phyloP scores from a whole-genome alignment of 2,113 vertebrate genomes.

The Boleophthalmus pectinirostris region DNA sequence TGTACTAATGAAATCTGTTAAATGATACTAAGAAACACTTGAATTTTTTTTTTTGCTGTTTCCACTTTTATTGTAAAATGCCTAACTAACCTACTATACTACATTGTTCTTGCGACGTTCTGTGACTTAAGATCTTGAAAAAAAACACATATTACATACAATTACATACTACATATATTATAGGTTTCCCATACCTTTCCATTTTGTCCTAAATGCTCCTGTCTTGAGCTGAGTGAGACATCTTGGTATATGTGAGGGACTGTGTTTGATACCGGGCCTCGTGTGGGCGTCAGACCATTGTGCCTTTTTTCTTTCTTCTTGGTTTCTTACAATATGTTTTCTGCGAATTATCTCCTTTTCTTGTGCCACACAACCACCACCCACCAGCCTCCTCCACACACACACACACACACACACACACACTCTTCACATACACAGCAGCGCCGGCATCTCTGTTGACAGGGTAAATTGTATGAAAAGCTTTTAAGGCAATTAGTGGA shows the following conservation, averaged over 20 bases:
- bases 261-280: slow-evolving; percentile 42
- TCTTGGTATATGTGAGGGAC: slow-evolving; percentile 45
- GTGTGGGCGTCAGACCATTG: slow-evolving; percentile 65
- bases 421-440: slow-evolving; percentile 32
- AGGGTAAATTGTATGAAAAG: slow-evolving; percentile 79
- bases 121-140: background rate
- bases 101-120: background rate
- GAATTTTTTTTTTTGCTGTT: too few species aligned
- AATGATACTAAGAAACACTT: too few species aligned
- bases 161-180: background rate
- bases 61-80: background rate
- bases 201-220: slow-evolving; percentile 45
- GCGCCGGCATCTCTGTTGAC: slow-evolving; percentile 74
- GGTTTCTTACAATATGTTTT: slow-evolving; percentile 70
- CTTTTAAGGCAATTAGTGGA: slow-evolving; percentile 82
- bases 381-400: slow-evolving; percentile 36
- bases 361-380: slow-evolving; percentile 36
- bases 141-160: too few species aligned
- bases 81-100: background rate
- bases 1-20: too few species aligned
- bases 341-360: slow-evolving; percentile 66
- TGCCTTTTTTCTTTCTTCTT: slow-evolving; percentile 51
- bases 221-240: slow-evolving; percentile 38
- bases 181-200: slow-evolving; percentile 28
- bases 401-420: slow-evolving; percentile 21